Base-by-base conservation (phyloP, 2,888 invertebrate species). In the Agrilus cyanescens region DNA sequence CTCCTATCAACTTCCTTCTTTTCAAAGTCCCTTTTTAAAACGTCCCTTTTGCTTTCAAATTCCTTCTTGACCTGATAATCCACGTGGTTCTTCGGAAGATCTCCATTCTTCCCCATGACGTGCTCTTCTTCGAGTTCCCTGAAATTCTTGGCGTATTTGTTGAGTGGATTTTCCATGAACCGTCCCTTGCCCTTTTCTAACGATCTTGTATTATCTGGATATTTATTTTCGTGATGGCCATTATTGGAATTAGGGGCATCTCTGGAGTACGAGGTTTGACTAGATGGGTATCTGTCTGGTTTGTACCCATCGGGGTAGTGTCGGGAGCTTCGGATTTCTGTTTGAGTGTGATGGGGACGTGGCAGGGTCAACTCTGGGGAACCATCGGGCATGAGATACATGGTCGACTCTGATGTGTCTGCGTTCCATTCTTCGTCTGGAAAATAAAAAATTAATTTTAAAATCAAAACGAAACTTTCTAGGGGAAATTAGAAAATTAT, bases 401-500 rank as follows among this genome's bases (percentile, higher is more conserved):
- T 56, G 2, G 70, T 63, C 29, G 67, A 67, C 46, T 72, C 71
- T 8, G 75, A 74, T 13, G 75, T 74, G 51, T 78, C 76, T 48
- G 75, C 74, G 37, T 75, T 78, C 83, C 83, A 84, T 58, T 85
- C 84, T 56, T 85, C 84, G 67, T 84, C 84, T 85, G 74, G 7
- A 77, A 76, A 57, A 38, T 50, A 50, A 56, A 50, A 57, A 49
- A n/a, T n/a, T n/a, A n/a, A n/a, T n/a, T n/a, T n/a, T n/a, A n/a
- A n/a, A n/a, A n/a, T n/a, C 2, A 25, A 25, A 25, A 25, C 10
- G 4, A 25, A 10, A 25, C 8, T 25, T 25, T 2, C 10, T 25
- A 10, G 2, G 10, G n/a, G n/a, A n/a, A n/a, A n/a, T n/a, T n/a
- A n/a, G n/a, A n/a, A n/a, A n/a, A n/a, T n/a, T n/a, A n/a, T n/a